Conservation (phyloP, 1,140 invertebrate species). For the Kradibia gibbosae region DNA sequence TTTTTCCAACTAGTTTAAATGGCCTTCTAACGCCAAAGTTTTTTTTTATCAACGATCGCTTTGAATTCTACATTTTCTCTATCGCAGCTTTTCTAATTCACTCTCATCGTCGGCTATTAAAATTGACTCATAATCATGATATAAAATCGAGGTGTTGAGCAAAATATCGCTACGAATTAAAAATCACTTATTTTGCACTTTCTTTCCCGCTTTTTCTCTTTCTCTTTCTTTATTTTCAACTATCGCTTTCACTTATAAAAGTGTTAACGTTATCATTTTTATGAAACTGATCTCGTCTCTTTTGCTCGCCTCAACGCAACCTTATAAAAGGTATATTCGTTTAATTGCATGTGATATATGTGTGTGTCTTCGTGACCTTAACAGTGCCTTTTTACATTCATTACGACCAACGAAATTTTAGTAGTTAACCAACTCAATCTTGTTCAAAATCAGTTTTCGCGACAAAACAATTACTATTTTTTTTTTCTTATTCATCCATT, state of each 20-base stretch:
- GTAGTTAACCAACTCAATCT: constrained; percentile 5
- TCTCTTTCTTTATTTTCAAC: not conserved
- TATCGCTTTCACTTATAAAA: not conserved
- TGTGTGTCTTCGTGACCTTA: constrained; percentile 60
- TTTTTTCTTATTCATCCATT: constrained; percentile 23
- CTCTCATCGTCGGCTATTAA: not conserved
- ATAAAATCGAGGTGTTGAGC: not conserved
- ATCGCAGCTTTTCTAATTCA: constrained; percentile 10
- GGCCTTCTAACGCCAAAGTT: constrained; percentile 32
- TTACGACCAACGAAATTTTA: constrained; percentile 45
- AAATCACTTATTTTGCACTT: not conserved
- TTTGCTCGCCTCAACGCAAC: constrained; percentile 33
- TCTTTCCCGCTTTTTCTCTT: not conserved
- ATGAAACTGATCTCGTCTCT: not conserved
- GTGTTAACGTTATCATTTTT: not conserved
- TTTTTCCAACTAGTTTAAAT: constrained; percentile 56
- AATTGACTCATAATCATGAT: not conserved
- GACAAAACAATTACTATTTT: constrained; percentile 38
- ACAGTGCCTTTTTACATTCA: constrained; percentile 64
- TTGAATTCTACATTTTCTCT: constrained; percentile 33
- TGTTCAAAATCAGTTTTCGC: constrained; percentile 9
- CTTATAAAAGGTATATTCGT: constrained; percentile 47
- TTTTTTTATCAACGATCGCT: constrained; percentile 43
- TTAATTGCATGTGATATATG: constrained; percentile 48
- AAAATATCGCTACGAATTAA: not conserved